Evolutionary conservation across 2,888 invertebrate species (phyloP).

Genomic region (Elegia similella): DNA sequence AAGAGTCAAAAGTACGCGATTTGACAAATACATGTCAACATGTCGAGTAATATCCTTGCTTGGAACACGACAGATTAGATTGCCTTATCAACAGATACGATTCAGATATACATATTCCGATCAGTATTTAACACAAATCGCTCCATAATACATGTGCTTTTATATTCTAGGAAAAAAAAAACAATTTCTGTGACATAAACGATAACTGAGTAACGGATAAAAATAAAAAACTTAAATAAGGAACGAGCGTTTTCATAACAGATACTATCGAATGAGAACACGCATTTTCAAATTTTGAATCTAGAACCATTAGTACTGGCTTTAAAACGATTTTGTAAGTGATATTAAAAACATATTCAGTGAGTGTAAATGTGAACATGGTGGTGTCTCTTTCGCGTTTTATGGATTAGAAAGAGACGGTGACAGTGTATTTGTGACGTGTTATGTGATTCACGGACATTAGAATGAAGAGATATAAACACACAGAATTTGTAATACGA

Average conservation of each 20-base stretch:
- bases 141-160: neutral
- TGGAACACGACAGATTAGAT: constrained; percentile 10
- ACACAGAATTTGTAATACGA: neutral
- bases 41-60: neutral
- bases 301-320: no score
- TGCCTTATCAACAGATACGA: neutral
- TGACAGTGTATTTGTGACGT: neutral
- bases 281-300: no score
- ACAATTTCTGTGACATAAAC: neutral
- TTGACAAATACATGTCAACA: neutral
- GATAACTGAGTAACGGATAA: neutral
- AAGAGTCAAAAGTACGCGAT: no score
- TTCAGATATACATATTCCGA: neutral
- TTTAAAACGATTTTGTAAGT: no score
- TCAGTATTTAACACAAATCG: constrained; percentile 3
- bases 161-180: neutral
- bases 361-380: neutral
- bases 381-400: neutral
- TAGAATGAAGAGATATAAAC: constrained; percentile 1
- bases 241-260: no score
- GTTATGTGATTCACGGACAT: neutral
- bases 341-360: neutral
- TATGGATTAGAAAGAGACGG: neutral
- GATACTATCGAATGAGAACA: no score
- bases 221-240: neutral